These are phyloP conservation scores for Oryzias woworae DNA, from an alignment of 2,113 vertebrate genomes.

Conservation along the genomic window DNA sequence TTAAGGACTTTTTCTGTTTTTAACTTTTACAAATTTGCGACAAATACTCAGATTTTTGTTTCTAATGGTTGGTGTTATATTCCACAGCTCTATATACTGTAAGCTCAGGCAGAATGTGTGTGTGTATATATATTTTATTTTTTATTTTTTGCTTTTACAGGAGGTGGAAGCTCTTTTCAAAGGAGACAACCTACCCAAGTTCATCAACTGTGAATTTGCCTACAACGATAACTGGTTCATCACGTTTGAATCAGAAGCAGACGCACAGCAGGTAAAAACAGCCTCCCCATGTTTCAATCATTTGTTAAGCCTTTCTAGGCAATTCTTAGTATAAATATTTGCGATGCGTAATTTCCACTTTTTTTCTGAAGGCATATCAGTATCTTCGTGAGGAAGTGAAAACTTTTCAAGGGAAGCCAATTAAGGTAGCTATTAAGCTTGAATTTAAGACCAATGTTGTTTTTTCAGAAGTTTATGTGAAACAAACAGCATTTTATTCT, in stretches of 20 bases:
- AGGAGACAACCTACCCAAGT: conserved; percentile 94
- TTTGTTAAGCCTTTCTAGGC: no score
- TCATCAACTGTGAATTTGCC: conserved; percentile 99
- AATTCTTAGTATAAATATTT: conserved; percentile 1
- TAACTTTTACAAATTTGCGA: no score
- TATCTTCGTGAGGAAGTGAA: conserved; percentile 98
- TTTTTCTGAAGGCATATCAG: conserved; percentile 86
- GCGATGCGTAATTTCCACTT: rapidly evolving
- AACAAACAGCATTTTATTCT: no score
- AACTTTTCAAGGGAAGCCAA: conserved; percentile 92
- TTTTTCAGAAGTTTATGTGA: no score
- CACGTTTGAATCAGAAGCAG: conserved; percentile 97
- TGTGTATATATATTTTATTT: not conserved
- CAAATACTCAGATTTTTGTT: no score
- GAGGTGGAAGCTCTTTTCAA: conserved; percentile 98
- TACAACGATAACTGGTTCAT: conserved; percentile 99
- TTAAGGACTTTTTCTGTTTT: no score
- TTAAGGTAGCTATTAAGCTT: conserved; percentile 66
- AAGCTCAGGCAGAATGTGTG: no score
- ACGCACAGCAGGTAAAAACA: conserved; percentile 90
- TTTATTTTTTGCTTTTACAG: conserved; percentile 61
- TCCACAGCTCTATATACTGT: not conserved
- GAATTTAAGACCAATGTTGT: no score
- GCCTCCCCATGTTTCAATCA: no score
- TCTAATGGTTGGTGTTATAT: no score